Percentiles rank a stretch among this genome's conserved stretches.
Evolutionary conservation across 2,797 vertebrate genomes (phyloP).

Genomic region (Huso huso): DNA sequence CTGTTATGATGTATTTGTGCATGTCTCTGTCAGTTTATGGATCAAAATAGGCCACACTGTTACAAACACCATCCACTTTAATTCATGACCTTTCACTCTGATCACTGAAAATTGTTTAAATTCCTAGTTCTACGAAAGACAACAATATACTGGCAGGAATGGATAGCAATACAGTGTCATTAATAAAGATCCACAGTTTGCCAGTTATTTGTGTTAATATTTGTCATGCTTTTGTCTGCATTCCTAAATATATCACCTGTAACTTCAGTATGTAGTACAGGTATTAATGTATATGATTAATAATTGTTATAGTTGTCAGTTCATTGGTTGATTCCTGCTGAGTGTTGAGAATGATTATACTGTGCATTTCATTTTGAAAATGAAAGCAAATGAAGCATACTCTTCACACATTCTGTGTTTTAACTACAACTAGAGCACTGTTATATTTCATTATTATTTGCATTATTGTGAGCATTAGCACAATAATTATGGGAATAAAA

Average conservation of each 20-base stretch:
- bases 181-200: too few relatives aligned
- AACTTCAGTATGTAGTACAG: too few relatives aligned
- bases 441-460: too few relatives aligned
- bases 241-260: too few relatives aligned
- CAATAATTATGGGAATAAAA: too few relatives aligned
- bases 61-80: slow-evolving; percentile 4
- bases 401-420: not conserved
- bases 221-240: too few relatives aligned
- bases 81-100: not conserved
- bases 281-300: too few relatives aligned
- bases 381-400: not conserved
- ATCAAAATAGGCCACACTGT: not conserved
- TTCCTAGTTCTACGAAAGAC: not conserved
- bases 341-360: not conserved
- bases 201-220: too few relatives aligned
- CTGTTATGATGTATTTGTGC: not conserved
- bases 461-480: too few relatives aligned
- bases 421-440: not conserved
- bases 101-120: not conserved
- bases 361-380: not conserved
- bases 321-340: too few relatives aligned
- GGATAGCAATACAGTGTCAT: not conserved
- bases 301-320: too few relatives aligned
- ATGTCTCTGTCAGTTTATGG: not conserved
- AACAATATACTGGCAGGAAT: not conserved